Base-by-base conservation (phyloP, 1,140 invertebrate species). In the Rhopalosiphum padi region DNA sequence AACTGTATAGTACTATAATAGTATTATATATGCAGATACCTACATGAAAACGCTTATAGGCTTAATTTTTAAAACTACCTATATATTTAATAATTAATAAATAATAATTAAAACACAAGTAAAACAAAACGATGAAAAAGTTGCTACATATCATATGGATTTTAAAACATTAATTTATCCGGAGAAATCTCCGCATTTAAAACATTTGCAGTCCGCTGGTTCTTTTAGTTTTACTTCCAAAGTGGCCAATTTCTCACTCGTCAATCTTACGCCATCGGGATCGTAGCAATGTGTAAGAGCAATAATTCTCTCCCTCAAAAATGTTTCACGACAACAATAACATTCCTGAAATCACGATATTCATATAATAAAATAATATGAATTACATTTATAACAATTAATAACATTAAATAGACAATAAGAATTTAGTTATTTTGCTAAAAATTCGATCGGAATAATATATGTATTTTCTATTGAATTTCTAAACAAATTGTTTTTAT, bases 281-380 rank as follows among this genome's bases (percentile, higher is more conserved):
- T 98, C 97, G 94, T 98, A 99, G 95, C 98, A 99, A 94, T 98
- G 97, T 37, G 96, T 97, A 82, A 99, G 95, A 0, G 97, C 97
- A n/a, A 98, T 97, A 30, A 97, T 95, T 94, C 98, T 96, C 94
- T 98, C 97, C 91, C 97, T 96, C 30, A 99, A 96, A 94, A 97
- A 97, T 94, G 97, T 97, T 95, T 99, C 98, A 91, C 98, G 96
- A 94, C 98, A 99, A 95, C 98, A 99, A 94, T 97, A 98, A 95
- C 98, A 99, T 95, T 98, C 98, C 98, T 98, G 51, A 89, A 89
- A 89, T 25, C 2, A 89, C 4, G 35, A 55, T 87, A 11, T 37
- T n/a, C 48, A 2, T 48, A 48, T 48, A 48, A 48, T 68, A 68
- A n/a, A 68, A 68, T 18, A 68, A 25, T n/a, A 68, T 68, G n/a